Conservation (phyloP, 1,140 invertebrate genomes). For the Glomeris maerens region DNA sequence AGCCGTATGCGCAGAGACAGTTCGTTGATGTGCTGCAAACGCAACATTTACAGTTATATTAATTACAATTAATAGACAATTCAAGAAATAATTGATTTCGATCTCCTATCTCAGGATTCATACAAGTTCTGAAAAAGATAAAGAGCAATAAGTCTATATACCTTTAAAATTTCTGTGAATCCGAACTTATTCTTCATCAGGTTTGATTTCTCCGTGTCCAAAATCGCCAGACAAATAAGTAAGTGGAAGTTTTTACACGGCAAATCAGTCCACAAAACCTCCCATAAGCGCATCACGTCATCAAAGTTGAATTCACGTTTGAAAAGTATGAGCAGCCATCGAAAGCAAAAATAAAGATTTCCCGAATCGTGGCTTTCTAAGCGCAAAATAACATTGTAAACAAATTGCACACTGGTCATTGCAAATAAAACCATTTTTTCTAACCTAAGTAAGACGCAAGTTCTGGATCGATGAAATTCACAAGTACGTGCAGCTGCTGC, state of each 20-base stretch:
- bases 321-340: conserved; percentile 51
- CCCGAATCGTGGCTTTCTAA: conserved; percentile 78
- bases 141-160: too few relatives aligned
- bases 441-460: conserved; percentile 59
- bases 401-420: neutral
- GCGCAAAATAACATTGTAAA: conserved; percentile 14
- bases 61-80: conserved; percentile 13
- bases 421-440: conserved; percentile 2
- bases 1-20: conserved; percentile 69
- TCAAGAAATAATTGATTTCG: conserved; percentile 1
- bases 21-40: conserved; percentile 79
- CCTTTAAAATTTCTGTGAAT: conserved; percentile 91
- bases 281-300: conserved; percentile 13
- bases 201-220: conserved; percentile 68
- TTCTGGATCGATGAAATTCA: conserved; percentile 66
- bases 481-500: conserved; percentile 60
- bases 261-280: conserved; percentile 70
- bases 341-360: conserved; percentile 98
- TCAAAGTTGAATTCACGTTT: conserved; percentile 43
- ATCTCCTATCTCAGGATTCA: conserved; percentile 7
- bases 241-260: conserved; percentile 91
- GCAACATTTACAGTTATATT: conserved; percentile 21
- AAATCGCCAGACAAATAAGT: conserved; percentile 72
- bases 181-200: conserved; percentile 82
- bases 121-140: conserved; percentile 18